Evolutionary conservation across 2,113 vertebrate species (phyloP).

Genomic region (Gopherus flavomarginatus): DNA sequence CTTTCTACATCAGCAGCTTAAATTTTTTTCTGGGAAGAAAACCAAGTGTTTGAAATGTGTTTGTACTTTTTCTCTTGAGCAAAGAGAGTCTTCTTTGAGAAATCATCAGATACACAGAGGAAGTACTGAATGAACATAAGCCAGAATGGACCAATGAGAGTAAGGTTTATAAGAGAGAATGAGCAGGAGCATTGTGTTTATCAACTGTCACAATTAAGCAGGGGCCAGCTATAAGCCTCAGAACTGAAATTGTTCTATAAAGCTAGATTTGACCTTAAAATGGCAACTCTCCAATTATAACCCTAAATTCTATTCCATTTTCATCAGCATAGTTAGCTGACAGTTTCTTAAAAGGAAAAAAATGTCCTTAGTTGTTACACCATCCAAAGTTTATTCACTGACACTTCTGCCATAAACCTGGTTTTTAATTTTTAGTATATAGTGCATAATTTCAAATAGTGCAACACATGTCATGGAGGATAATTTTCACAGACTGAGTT

Average conservation of each 20-base stretch:
- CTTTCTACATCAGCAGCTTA: background rate
- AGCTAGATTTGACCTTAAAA: slow-evolving; percentile 25
- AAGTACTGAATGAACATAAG: slow-evolving; percentile 1
- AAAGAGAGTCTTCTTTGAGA: background rate
- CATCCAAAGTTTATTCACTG: slow-evolving; percentile 46
- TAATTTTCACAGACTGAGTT: background rate
- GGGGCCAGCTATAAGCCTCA: slow-evolving; percentile 13
- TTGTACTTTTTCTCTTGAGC: background rate
- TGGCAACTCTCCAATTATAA: slow-evolving; percentile 60
- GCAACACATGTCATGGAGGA: background rate
- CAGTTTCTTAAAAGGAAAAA: slow-evolving; percentile 42
- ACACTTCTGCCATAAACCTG: background rate
- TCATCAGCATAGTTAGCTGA: slow-evolving; percentile 55
- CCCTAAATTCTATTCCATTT: slow-evolving; percentile 52
- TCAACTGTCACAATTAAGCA: slow-evolving; percentile 10
- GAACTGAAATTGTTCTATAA: slow-evolving; percentile 33
- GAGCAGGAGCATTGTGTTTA: background rate
- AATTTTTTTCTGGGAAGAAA: background rate
- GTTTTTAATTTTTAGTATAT: slow-evolving; percentile 27
- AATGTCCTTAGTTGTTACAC: background rate
- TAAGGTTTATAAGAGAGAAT: background rate
- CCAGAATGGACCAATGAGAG: background rate
- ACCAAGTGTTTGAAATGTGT: background rate
- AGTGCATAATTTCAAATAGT: background rate
- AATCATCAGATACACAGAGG: background rate